Evolutionary conservation across 2,888 invertebrate species (phyloP).

Genomic region (Scaptomyza reducta): DNA sequence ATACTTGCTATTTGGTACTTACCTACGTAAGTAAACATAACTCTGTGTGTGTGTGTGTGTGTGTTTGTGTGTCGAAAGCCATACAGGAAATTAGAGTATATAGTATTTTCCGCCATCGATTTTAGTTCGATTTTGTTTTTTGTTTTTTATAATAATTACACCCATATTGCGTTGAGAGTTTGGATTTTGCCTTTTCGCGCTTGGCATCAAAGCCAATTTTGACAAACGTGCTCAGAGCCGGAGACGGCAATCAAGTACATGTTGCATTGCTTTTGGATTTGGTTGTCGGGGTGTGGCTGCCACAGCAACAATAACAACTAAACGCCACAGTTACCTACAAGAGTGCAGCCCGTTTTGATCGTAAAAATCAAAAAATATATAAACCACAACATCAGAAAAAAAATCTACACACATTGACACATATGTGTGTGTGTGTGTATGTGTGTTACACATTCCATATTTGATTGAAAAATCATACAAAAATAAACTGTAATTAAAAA

Average conservation of each 20-base stretch:
- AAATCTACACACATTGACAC: constrained; percentile 2
- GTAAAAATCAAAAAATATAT: neutral
- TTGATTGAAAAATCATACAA: constrained; percentile 12
- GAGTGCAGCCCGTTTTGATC: constrained; percentile 8
- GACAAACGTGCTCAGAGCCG: constrained; percentile 55
- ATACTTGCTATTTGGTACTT: constrained; percentile 13
- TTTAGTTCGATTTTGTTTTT: constrained; percentile 46
- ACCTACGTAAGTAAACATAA: constrained; percentile 1
- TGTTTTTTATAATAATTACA: constrained; percentile 65
- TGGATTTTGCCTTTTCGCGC: constrained; percentile 20
- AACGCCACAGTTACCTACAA: constrained; percentile 25
- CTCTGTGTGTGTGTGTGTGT: constrained; percentile 48
- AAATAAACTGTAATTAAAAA: neutral
- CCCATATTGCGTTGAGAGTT: constrained; percentile 52
- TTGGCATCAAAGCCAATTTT: constrained; percentile 57
- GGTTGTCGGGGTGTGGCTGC: constrained; percentile 51
- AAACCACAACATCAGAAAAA: constrained; percentile 10
- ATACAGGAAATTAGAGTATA: constrained; percentile 62
- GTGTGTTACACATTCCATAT: neutral
- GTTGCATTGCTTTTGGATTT: constrained; percentile 20
- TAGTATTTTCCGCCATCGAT: constrained; percentile 38
- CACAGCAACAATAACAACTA: constrained; percentile 18
- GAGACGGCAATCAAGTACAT: constrained; percentile 17
- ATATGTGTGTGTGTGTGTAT: neutral
- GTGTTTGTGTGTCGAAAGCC: constrained; percentile 55